phyloP scores from a whole-genome alignment of 2,888 invertebrate genomes.

The Hyposoter dolosus region DNA sequence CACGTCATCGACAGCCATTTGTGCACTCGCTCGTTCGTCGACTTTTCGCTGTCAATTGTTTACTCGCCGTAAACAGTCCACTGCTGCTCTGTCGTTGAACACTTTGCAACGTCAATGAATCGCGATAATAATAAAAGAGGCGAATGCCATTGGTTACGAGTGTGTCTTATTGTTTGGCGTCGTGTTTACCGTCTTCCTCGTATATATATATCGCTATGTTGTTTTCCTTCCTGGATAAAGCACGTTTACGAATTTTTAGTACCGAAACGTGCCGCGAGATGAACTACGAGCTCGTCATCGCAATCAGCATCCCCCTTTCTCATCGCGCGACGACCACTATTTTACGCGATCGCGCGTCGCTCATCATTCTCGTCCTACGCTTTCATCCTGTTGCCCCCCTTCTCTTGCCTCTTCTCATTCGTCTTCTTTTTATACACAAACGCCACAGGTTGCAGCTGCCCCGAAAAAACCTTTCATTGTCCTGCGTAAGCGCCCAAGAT shows the following conservation, averaged over 20 bases:
- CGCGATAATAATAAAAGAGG: slow-evolving; percentile 10
- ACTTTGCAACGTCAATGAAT: slow-evolving; percentile 6
- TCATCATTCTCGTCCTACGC: slow-evolving; percentile 46
- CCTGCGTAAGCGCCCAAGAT: slow-evolving; percentile 51
- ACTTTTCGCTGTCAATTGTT: slow-evolving; percentile 11
- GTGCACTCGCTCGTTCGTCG: slow-evolving; percentile 26
- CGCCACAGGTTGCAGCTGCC: slow-evolving; percentile 78
- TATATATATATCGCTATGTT: slow-evolving; percentile 17
- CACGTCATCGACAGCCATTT: slow-evolving; percentile 72
- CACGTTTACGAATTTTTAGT: slow-evolving; percentile 23
- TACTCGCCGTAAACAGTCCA: slow-evolving; percentile 2
- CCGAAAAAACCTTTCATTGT: slow-evolving; percentile 76
- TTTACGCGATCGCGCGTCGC: background rate
- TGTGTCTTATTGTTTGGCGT: background rate
- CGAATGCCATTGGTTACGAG: slow-evolving; percentile 36
- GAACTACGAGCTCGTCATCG: background rate
- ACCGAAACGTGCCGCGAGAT: background rate
- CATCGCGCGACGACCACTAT: background rate
- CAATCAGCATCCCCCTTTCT: slow-evolving; percentile 30
- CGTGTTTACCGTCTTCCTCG: background rate
- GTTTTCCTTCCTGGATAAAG: background rate
- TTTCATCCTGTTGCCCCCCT: slow-evolving; percentile 40
- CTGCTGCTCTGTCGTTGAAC: background rate
- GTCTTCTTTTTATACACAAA: slow-evolving; percentile 60
- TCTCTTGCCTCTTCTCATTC: slow-evolving; percentile 2